phyloP scores from a whole-genome alignment of 2,888 invertebrate genomes.

The Capitulum mitella region DNA sequence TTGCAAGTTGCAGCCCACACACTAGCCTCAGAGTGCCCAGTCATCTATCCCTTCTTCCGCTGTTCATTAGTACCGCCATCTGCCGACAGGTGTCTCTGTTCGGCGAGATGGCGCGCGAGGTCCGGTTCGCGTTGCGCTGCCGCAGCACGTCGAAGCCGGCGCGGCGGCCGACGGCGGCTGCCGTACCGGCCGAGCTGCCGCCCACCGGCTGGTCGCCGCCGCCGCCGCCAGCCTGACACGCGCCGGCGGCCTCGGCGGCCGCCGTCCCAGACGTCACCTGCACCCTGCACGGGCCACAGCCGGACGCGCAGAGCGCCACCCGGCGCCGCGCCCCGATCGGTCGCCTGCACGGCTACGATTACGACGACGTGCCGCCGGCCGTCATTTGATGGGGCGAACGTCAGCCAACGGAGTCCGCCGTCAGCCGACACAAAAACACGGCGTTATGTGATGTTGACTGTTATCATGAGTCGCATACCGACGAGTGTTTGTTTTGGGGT shows the following conservation, averaged over 20 bases:
- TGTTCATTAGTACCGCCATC: too few species aligned
- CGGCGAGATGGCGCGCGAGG: conserved; percentile 64
- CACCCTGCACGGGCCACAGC: not conserved
- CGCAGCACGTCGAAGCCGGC: conserved; percentile 67
- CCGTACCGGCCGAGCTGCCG: not conserved
- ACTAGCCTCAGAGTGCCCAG: too few species aligned
- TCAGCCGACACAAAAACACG: too few species aligned
- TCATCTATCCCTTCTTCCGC: too few species aligned
- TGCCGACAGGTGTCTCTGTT: conserved; percentile 57
- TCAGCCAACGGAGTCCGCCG: not conserved
- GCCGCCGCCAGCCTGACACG: conserved; percentile 22
- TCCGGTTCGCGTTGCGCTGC: conserved; percentile 61
- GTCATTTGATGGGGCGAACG: not conserved
- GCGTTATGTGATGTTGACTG: too few species aligned
- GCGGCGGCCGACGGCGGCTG: conserved; percentile 40
- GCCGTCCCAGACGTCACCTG: conserved; percentile 14
- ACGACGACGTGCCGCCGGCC: not conserved
- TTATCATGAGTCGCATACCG: too few species aligned
- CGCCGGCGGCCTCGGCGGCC: not conserved
- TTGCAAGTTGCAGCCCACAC: too few species aligned
- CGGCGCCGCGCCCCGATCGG: not conserved
- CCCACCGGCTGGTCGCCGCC: not conserved
- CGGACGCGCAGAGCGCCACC: not conserved
- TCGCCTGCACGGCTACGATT: not conserved
- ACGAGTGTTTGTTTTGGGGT: too few species aligned